Evolutionary conservation across 2,113 vertebrate species (phyloP).

Genomic region (Petrocephalus microphthalmus): DNA sequence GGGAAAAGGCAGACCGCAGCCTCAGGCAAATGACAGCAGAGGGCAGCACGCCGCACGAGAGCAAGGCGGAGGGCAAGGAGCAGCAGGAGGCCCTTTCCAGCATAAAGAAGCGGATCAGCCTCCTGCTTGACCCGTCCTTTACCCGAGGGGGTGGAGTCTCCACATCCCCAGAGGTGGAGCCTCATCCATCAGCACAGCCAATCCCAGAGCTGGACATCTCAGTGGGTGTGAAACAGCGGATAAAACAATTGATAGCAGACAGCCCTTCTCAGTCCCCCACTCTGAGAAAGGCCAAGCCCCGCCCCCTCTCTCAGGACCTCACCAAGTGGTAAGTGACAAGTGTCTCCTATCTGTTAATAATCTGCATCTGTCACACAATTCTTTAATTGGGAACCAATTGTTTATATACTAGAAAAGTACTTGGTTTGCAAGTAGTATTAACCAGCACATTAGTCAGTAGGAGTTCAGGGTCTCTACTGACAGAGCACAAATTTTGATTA

Average conservation of each 20-base stretch:
- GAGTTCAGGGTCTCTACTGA: neutral
- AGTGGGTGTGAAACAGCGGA: slow-evolving; percentile 50
- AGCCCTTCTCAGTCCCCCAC: neutral
- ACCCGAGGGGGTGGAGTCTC: slow-evolving; percentile 34
- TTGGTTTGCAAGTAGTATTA: neutral
- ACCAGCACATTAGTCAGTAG: neutral
- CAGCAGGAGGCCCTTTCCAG: slow-evolving; percentile 36
- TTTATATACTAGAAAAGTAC: neutral
- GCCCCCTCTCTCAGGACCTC: slow-evolving; percentile 16
- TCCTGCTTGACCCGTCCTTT: slow-evolving; percentile 46
- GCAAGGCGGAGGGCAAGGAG: slow-evolving; percentile 20
- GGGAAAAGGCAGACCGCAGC: slow-evolving; percentile 1
- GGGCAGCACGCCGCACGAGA: neutral
- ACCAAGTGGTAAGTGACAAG: slow-evolving; percentile 17
- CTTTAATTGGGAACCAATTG: neutral
- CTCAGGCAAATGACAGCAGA: neutral
- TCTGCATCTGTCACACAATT: neutral
- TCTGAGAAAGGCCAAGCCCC: slow-evolving; percentile 2
- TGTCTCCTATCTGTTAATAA: neutral
- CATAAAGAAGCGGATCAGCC: slow-evolving; percentile 57
- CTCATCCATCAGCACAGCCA: slow-evolving; percentile 23
- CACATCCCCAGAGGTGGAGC: slow-evolving; percentile 38
- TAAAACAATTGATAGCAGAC: slow-evolving; percentile 48
- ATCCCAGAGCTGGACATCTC: slow-evolving; percentile 13
- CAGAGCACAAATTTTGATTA: neutral